Evolutionary conservation across 2,888 invertebrate genomes (phyloP).

Genomic region (Stegophylla sp.): DNA sequence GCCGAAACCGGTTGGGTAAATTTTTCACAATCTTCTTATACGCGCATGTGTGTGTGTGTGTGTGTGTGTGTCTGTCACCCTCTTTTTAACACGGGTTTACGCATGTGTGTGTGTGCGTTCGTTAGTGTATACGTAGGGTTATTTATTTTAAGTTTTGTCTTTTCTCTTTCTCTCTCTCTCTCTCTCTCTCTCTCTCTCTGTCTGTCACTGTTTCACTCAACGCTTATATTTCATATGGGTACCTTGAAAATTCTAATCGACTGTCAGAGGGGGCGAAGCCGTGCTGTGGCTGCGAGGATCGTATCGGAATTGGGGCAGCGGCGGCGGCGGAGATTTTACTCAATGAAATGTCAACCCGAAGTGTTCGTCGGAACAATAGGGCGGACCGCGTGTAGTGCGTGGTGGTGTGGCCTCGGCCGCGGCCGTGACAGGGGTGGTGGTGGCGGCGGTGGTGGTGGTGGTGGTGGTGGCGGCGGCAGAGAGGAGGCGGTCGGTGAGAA

Average conservation of each 20-base stretch:
- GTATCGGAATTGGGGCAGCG: constrained; percentile 45
- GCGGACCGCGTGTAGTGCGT: constrained; percentile 38
- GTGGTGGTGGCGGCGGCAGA: too few relatives aligned
- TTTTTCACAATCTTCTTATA: neutral
- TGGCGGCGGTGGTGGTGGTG: neutral
- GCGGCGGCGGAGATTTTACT: constrained; percentile 36
- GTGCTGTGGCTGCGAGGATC: neutral
- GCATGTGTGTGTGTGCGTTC: too few relatives aligned
- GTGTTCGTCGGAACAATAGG: constrained; percentile 43
- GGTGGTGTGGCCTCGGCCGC: neutral
- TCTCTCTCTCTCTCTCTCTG: neutral
- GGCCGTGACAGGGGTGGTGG: neutral
- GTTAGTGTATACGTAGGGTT: neutral
- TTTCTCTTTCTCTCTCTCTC: neutral
- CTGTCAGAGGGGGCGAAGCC: constrained; percentile 10
- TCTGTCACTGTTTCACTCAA: too few relatives aligned
- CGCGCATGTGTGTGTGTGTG: neutral
- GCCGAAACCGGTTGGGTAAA: constrained; percentile 37
- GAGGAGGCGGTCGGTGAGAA: constrained; percentile 43
- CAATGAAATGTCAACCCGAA: constrained; percentile 51
- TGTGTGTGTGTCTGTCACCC: neutral
- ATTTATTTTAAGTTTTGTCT: neutral
- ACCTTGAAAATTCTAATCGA: constrained; percentile 40
- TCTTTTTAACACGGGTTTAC: neutral
- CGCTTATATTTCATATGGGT: neutral